Conservation (phyloP, 2,113 vertebrate genomes). For the human region GRCh38 chr11:56722501-56723000, state of each 20-base stretch:
- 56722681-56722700: background rate
- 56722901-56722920: too few species aligned
- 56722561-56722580: background rate
- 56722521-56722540: background rate
- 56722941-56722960: too few species aligned
- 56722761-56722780: background rate
- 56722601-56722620: background rate
- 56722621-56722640: background rate
- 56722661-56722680: background rate
- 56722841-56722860: too few species aligned
- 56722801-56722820: background rate
- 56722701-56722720: slow-evolving; percentile 26
- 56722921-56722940: too few species aligned
- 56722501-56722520: background rate
- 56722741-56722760: background rate
- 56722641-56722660: background rate
- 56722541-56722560: slow-evolving; percentile 24
- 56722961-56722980: too few species aligned
- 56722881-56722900: too few species aligned
- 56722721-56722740: background rate
- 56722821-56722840: too few species aligned
- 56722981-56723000: too few species aligned
- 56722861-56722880: too few species aligned
- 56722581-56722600: background rate
- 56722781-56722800: background rate